These are phyloP conservation scores for Pandemis heparana DNA, from an alignment of 2,888 invertebrate genomes.

Conservation along the genomic window DNA sequence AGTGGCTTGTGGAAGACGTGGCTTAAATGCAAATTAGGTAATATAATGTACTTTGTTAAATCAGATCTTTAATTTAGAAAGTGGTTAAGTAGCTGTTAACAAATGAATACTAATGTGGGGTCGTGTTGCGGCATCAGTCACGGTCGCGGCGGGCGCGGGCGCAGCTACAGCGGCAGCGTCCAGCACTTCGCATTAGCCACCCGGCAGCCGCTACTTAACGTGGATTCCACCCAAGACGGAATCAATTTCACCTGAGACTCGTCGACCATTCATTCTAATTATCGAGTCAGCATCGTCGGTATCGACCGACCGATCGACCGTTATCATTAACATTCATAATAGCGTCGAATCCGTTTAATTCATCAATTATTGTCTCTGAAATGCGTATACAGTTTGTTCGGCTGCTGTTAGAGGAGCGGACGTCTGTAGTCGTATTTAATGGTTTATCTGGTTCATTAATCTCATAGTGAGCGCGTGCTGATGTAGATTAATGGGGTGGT, in stretches of 20 bases:
- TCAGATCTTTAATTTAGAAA: constrained; percentile 66
- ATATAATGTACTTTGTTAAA: constrained; percentile 57
- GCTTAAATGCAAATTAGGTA: constrained; percentile 55
- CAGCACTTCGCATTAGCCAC: constrained; percentile 57
- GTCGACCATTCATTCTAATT: constrained; percentile 79
- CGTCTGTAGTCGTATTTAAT: constrained; percentile 81
- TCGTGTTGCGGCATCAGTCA: constrained; percentile 54
- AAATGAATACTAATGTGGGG: constrained; percentile 65
- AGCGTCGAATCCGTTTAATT: constrained; percentile 73
- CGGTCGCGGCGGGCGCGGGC: constrained; percentile 39
- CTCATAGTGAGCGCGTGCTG: constrained; percentile 80
- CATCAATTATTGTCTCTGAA: constrained; percentile 73
- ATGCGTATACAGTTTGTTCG: constrained; percentile 59
- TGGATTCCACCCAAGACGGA: constrained; percentile 58
- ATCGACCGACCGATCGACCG: constrained; percentile 62
- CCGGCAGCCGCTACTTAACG: constrained; percentile 60
- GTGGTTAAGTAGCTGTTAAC: constrained; percentile 59
- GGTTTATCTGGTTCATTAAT: constrained; percentile 83
- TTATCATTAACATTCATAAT: constrained; percentile 79
- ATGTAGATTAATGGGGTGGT: constrained; percentile 84
- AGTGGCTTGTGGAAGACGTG: constrained; percentile 21
- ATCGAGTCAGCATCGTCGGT: constrained; percentile 57
- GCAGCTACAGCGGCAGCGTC: constrained; percentile 25
- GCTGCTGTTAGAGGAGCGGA: constrained; percentile 67
- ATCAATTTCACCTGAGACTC: constrained; percentile 67